phyloP scores from a whole-genome alignment of 2,888 invertebrate genomes.

The Cantharis nigra region DNA sequence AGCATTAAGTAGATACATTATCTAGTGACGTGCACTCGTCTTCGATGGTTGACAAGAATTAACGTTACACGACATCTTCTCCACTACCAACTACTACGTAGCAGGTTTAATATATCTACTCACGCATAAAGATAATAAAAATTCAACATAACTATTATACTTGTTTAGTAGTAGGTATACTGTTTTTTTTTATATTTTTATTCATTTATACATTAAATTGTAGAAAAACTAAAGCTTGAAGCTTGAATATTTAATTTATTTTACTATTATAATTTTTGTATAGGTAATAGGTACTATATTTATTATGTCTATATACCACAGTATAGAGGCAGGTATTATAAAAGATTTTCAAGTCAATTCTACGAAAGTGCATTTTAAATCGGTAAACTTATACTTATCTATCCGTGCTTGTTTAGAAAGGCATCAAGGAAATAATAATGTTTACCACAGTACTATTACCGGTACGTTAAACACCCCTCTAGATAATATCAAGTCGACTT shows the following conservation, averaged over 20 bases:
- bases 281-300: too few relatives aligned
- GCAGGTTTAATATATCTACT: not conserved
- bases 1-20: conserved; percentile 9
- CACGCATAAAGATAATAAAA: not conserved
- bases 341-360: not conserved
- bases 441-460: conserved; percentile 44
- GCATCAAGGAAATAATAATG: conserved; percentile 41
- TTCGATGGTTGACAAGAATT: conserved; percentile 19
- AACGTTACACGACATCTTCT: conserved; percentile 25
- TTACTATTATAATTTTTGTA: not conserved
- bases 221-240: not conserved
- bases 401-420: not conserved
- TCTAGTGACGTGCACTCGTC: conserved; percentile 17
- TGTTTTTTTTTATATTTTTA: not conserved
- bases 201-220: not conserved
- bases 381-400: not conserved
- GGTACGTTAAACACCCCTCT: conserved; percentile 40
- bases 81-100: conserved; percentile 3
- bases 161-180: not conserved
- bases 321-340: not conserved
- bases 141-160: too few relatives aligned
- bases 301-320: too few relatives aligned
- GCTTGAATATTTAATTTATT: not conserved
- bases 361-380: not conserved
- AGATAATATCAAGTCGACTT: conserved; percentile 43